These are phyloP conservation scores for Knipowitschia caucasica DNA, from an alignment of 2,797 vertebrate species.

Conservation along the genomic window DNA sequence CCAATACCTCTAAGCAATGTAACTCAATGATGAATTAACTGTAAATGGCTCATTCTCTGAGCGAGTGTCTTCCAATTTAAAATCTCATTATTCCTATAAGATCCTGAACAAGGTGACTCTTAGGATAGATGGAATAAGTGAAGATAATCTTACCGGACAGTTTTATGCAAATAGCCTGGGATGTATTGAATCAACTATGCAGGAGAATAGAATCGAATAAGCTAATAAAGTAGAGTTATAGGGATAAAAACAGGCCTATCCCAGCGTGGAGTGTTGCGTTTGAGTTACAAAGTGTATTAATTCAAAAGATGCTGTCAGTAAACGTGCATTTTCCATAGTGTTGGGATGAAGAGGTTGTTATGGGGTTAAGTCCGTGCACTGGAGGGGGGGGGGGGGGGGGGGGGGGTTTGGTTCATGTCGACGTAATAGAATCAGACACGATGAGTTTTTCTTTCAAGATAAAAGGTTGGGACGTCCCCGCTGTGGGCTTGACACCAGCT, in stretches of 20 bases:
- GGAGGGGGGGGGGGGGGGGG: too few species aligned
- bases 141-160: slow-evolving; percentile 84
- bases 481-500: neutral
- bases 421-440: slow-evolving; percentile 5
- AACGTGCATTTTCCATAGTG: slow-evolving; percentile 64
- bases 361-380: neutral
- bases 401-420: neutral
- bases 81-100: slow-evolving; percentile 87
- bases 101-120: slow-evolving; percentile 85
- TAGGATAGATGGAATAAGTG: slow-evolving; percentile 84
- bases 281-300: slow-evolving; percentile 75
- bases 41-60: slow-evolving; percentile 84
- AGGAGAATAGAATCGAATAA: slow-evolving; percentile 83
- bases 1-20: slow-evolving; percentile 86
- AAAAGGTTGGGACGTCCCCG: neutral
- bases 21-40: slow-evolving; percentile 86
- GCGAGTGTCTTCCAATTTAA: slow-evolving; percentile 86
- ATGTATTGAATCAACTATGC: slow-evolving; percentile 85
- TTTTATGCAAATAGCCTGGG: slow-evolving; percentile 81
- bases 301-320: slow-evolving; percentile 71
- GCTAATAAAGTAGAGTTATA: slow-evolving; percentile 80
- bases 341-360: slow-evolving; percentile 26
- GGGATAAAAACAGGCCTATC: slow-evolving; percentile 73
- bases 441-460: neutral
- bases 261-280: slow-evolving; percentile 53